A percentile compares a stretch with the other conserved stretches of the same genome.
Conservation (phyloP, 1,140 invertebrate species). For the Laupala kohalensis region DNA sequence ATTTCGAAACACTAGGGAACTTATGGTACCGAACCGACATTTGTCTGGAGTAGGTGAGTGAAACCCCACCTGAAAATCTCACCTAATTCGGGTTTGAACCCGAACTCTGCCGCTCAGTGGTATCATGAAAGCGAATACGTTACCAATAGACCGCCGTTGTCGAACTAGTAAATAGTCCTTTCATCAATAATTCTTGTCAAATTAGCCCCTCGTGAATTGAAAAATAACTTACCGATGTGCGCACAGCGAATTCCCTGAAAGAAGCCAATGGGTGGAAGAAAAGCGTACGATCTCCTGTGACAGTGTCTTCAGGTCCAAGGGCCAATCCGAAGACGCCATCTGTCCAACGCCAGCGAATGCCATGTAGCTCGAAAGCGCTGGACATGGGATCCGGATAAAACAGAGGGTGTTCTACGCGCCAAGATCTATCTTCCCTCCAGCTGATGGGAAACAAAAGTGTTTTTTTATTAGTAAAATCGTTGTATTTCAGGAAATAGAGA, state of each 20-base stretch:
- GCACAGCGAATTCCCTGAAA: constrained; percentile 56
- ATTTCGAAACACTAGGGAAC: too few species aligned
- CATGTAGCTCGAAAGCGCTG: constrained; percentile 46
- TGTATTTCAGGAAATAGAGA: constrained; percentile 37
- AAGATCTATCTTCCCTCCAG: constrained; percentile 47
- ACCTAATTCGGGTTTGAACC: too few species aligned
- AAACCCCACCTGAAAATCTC: too few species aligned
- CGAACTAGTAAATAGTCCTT: too few species aligned
- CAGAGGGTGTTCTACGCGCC: constrained; percentile 55
- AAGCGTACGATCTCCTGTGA: constrained; percentile 39
- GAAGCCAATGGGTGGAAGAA: constrained; percentile 72
- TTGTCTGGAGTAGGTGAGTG: too few species aligned
- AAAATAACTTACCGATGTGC: constrained; percentile 39
- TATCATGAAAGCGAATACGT: too few species aligned
- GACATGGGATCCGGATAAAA: constrained; percentile 65
- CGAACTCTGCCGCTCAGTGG: too few species aligned
- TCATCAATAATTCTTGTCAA: too few species aligned
- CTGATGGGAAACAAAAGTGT: constrained; percentile 30
- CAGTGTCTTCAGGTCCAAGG: constrained; percentile 39
- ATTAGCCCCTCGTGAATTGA: too few species aligned
- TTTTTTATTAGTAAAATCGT: too few species aligned
- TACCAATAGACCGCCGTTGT: too few species aligned
- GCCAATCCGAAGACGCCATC: constrained; percentile 68
- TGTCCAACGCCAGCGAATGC: constrained; percentile 62
- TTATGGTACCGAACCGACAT: too few species aligned